A percentile compares a stretch with the other conserved stretches of the same genome.
phyloP scores from a whole-genome alignment of 2,113 vertebrate genomes.

The Vanacampus margaritifer region DNA sequence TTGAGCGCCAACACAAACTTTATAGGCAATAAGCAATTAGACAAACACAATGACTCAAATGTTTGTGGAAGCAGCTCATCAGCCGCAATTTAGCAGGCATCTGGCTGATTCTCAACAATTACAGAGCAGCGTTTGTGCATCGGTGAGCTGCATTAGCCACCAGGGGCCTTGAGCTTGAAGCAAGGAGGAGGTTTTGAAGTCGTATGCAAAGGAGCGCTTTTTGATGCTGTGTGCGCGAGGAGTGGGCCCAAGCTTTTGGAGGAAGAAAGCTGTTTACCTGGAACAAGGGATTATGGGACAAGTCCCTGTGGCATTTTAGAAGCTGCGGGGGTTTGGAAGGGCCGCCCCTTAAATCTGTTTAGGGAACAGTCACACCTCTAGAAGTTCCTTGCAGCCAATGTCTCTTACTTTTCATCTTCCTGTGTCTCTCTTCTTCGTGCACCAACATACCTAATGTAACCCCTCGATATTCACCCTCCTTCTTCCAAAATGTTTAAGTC shows the following conservation, averaged over 20 bases:
- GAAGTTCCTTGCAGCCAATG: conserved; percentile 32
- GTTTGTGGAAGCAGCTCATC: conserved; percentile 47
- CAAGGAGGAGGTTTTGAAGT: conserved; percentile 35
- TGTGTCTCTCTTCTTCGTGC: conserved; percentile 24
- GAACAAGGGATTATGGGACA: conserved; percentile 73
- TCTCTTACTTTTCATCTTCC: conserved; percentile 35
- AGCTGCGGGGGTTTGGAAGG: conserved; percentile 57
- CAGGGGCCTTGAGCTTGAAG: conserved; percentile 33
- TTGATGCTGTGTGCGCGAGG: conserved; percentile 38
- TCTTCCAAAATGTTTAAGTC: conserved; percentile 31
- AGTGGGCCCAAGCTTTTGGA: conserved; percentile 48
- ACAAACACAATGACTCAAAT: conserved; percentile 24
- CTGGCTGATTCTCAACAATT: conserved; percentile 47
- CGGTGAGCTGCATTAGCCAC: conserved; percentile 48
- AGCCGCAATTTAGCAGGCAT: conserved; percentile 44
- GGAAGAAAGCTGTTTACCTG: conserved; percentile 75
- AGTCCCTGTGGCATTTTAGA: conserved; percentile 66
- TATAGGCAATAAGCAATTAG: conserved; percentile 12
- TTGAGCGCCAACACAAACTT: background rate
- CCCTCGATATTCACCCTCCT: conserved; percentile 34
- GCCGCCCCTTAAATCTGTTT: conserved; percentile 70
- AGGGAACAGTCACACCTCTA: conserved; percentile 68
- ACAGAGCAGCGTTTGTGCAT: conserved; percentile 35
- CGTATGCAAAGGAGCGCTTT: conserved; percentile 38
- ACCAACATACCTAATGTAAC: conserved; percentile 35